phyloP scores from a whole-genome alignment of 1,140 invertebrate species.

The Drosophila mojavensis region DNA sequence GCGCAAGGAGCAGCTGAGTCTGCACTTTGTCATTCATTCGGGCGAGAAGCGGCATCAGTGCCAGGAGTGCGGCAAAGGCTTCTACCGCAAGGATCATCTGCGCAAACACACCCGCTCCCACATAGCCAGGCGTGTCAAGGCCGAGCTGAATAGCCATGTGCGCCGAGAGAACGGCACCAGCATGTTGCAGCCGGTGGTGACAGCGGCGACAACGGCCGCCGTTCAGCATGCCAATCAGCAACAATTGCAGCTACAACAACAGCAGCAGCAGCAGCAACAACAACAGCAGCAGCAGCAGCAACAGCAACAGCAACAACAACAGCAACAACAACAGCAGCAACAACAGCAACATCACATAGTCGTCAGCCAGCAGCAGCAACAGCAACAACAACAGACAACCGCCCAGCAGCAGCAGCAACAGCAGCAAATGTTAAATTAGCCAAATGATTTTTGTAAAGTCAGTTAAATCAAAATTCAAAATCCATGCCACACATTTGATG shows the following conservation, averaged over 20 bases:
- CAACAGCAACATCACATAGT: conserved; percentile 73
- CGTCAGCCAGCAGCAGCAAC: conserved; percentile 68
- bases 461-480: conserved; percentile 78
- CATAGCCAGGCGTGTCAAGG: conserved; percentile 91
- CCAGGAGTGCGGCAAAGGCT: conserved; percentile 93
- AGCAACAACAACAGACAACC: conserved; percentile 58
- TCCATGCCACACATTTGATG: conserved; percentile 5
- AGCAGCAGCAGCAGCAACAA: conserved; percentile 60
- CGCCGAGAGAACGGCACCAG: conserved; percentile 76
- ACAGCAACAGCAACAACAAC: conserved; percentile 58
- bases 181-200: conserved; percentile 78
- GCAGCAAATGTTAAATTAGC: conserved; percentile 83
- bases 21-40: conserved; percentile 94
- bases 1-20: conserved; percentile 92
- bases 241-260: conserved; percentile 65
- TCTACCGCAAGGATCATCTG: conserved; percentile 91
- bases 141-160: conserved; percentile 88
- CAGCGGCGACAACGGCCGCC: conserved; percentile 69
- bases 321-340: conserved; percentile 35
- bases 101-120: conserved; percentile 92
- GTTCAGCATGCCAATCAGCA: conserved; percentile 71
- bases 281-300: conserved; percentile 29
- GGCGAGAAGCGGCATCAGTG: conserved; percentile 94
- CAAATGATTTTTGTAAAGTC: conserved; percentile 84
- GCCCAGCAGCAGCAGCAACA: conserved; percentile 59